Conservation (phyloP, 2,797 vertebrate genomes). For the Discoglossus pictus region DNA sequence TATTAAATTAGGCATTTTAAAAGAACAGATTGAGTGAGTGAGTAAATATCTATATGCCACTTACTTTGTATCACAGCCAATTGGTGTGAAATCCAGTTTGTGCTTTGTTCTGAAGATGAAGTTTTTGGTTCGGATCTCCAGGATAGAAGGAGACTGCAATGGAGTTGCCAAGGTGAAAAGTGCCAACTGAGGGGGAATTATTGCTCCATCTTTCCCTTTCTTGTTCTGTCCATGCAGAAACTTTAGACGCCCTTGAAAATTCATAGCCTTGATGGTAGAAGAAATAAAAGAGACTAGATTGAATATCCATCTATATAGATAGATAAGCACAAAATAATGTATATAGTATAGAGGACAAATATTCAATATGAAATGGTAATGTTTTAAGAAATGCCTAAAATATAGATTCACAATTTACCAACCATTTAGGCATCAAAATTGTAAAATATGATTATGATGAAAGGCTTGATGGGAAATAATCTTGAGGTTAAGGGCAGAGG, state of each 20-base stretch:
- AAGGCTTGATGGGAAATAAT: no score
- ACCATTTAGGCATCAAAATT: no score
- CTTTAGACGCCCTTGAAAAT: constrained; percentile 81
- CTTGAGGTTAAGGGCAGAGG: no score
- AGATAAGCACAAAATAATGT: no score
- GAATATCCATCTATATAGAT: no score
- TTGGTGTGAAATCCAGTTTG: constrained; percentile 84
- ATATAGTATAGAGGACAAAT: no score
- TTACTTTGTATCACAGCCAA: constrained; percentile 80
- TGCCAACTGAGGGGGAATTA: constrained; percentile 75
- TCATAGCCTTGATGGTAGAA: constrained; percentile 73
- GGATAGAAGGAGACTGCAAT: constrained; percentile 78
- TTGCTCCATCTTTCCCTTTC: constrained; percentile 74
- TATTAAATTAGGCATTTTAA: not conserved
- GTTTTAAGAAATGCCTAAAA: no score
- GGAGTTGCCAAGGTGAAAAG: constrained; percentile 81
- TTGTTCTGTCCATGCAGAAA: constrained; percentile 83
- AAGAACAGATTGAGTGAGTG: not conserved
- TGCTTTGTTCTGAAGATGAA: constrained; percentile 86
- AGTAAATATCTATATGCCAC: constrained; percentile 32
- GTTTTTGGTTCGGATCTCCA: constrained; percentile 83
- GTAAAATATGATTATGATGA: no score
- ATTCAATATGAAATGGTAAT: no score
- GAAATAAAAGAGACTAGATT: constrained; percentile 19
- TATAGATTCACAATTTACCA: no score